These are phyloP conservation scores for Poecilia gillii DNA, from an alignment of 2,797 vertebrate genomes.

Conservation along the genomic window DNA sequence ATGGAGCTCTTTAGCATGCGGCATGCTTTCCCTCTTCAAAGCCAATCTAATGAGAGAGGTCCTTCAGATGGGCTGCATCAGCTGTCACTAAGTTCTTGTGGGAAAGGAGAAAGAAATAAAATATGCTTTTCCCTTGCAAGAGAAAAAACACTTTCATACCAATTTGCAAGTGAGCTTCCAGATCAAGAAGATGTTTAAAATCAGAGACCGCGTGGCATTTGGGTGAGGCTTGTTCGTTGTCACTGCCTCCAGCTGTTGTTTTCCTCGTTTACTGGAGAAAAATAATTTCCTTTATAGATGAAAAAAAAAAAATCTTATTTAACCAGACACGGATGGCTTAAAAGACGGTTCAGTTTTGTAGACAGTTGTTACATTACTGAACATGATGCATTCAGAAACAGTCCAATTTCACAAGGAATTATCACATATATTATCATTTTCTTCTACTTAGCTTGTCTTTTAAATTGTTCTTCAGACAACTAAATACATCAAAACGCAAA, in stretches of 20 bases:
- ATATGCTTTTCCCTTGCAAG: background rate
- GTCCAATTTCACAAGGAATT: background rate
- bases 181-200: conserved; percentile 26
- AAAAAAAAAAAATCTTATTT: conserved; percentile 15
- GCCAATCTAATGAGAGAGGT: conserved; percentile 52
- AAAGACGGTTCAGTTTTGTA: background rate
- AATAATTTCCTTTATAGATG: conserved; percentile 20
- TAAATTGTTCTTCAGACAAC: background rate
- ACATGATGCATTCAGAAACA: background rate
- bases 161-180: conserved; percentile 26
- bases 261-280: conserved; percentile 13
- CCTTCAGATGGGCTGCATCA: conserved; percentile 31
- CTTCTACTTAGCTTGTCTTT: background rate
- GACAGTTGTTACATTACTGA: background rate
- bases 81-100: conserved; percentile 21
- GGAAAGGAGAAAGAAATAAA: conserved; percentile 5
- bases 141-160: conserved; percentile 25
- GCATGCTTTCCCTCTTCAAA: conserved; percentile 26
- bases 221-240: conserved; percentile 15
- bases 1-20: conserved; percentile 26
- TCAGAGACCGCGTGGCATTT: conserved; percentile 32
- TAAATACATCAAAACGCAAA: background rate
- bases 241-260: conserved; percentile 45
- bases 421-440: background rate
- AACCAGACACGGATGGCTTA: conserved; percentile 11